Percentiles rank a stretch among this genome's conserved stretches.
Evolutionary conservation across 1,140 invertebrate species (phyloP).

Genomic region (Gonioctena quinquepunctata): DNA sequence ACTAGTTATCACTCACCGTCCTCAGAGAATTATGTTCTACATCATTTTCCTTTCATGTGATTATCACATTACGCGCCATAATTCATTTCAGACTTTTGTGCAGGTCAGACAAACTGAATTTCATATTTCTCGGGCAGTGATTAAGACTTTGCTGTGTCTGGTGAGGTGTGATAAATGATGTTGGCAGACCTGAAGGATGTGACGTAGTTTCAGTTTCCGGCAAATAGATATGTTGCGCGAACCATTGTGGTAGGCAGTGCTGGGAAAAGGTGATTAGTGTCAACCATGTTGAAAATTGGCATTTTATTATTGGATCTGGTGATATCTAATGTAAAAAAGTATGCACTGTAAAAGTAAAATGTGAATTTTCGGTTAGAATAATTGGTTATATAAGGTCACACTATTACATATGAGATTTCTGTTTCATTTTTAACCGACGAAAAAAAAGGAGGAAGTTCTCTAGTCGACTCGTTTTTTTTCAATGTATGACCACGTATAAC

Average conservation of each 20-base stretch:
- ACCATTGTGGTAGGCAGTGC: background rate
- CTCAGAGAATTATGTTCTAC: background rate
- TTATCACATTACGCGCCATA: background rate
- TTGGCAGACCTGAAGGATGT: conserved; percentile 39
- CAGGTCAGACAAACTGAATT: conserved; percentile 23
- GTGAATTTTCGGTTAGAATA: too few relatives aligned
- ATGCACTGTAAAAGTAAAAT: too few relatives aligned
- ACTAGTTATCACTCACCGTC: background rate
- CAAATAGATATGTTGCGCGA: conserved; percentile 4
- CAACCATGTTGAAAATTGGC: too few relatives aligned
- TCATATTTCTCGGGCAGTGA: conserved; percentile 30
- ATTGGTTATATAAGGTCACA: too few relatives aligned
- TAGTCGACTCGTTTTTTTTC: too few relatives aligned
- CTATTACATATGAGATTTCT: too few relatives aligned
- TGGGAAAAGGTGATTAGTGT: background rate
- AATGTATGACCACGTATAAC: too few relatives aligned
- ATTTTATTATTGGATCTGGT: too few relatives aligned
- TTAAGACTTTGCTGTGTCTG: conserved; percentile 27
- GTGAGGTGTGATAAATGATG: conserved; percentile 34
- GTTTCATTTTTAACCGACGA: too few relatives aligned
- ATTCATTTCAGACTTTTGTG: background rate
- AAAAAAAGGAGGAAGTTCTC: too few relatives aligned
- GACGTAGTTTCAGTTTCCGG: conserved; percentile 32
- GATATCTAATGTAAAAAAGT: too few relatives aligned
- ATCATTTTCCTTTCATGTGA: background rate